Evolutionary conservation across 64 coral and sea anemone genomes (phyloP).

Genomic region (Actinia tenebrosa): DNA sequence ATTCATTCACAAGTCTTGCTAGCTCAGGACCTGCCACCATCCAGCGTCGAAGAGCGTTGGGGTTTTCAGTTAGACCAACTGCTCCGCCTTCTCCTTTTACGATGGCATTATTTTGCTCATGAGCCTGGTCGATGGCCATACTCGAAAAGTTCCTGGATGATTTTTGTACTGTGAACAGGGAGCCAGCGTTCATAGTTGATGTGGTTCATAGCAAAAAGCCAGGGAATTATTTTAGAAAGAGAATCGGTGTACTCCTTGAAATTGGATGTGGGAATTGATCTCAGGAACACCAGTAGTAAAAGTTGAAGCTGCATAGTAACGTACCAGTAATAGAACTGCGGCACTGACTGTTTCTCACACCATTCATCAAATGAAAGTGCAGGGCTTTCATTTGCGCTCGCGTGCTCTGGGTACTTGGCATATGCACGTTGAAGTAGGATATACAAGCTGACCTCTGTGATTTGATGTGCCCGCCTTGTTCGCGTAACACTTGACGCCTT

Average conservation of each 20-base stretch:
- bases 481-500: too few relatives aligned
- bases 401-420: constrained; percentile 10
- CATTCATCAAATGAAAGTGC: constrained; percentile 25
- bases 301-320: constrained; percentile 30
- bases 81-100: constrained; percentile 54
- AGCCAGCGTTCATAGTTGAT: constrained; percentile 37
- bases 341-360: constrained; percentile 38
- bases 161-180: constrained; percentile 26
- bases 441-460: too few relatives aligned
- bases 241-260: constrained; percentile 11
- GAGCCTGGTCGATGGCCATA: constrained; percentile 54
- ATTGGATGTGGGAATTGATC: constrained; percentile 12
- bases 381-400: background rate
- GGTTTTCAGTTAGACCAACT: constrained; percentile 43
- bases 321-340: constrained; percentile 57
- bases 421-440: background rate
- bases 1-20: constrained; percentile 44
- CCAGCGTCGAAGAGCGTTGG: constrained; percentile 49
- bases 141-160: background rate
- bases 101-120: constrained; percentile 52
- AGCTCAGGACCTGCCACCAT: constrained; percentile 42
- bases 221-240: constrained; percentile 34
- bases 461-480: too few relatives aligned
- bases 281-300: constrained; percentile 28
- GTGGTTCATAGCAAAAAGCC: constrained; percentile 46